These are phyloP conservation scores for Acrocephalus scirpaceus DNA, from an alignment of 2,797 vertebrate genomes.

Conservation along the genomic window DNA sequence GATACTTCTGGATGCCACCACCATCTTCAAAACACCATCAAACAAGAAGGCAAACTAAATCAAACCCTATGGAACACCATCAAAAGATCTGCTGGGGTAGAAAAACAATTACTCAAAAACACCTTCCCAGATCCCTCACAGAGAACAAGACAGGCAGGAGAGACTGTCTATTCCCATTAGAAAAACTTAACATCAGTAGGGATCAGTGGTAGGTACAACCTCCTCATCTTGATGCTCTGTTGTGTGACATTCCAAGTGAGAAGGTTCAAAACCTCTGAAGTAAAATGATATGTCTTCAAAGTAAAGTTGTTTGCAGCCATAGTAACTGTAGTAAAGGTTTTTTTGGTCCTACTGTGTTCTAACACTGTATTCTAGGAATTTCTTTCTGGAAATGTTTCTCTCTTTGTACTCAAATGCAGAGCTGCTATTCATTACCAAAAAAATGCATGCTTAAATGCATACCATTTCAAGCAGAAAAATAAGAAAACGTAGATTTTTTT, in stretches of 20 bases:
- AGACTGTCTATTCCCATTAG: not conserved
- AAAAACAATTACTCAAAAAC: not conserved
- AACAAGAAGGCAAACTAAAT: not conserved
- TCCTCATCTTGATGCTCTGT: not conserved
- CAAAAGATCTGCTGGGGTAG: not conserved
- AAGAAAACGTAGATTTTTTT: not conserved
- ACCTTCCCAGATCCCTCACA: not conserved
- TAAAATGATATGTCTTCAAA: not conserved
- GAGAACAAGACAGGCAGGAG: not conserved
- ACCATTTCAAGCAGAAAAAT: slow-evolving; percentile 28
- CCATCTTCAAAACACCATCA: not conserved
- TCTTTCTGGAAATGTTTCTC: not conserved
- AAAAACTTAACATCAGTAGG: not conserved
- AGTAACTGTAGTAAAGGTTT: not conserved
- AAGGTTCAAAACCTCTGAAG: not conserved
- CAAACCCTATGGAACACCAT: not conserved
- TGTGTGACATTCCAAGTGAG: not conserved
- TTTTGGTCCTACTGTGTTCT: not conserved
- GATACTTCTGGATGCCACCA: not conserved
- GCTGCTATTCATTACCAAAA: slow-evolving; percentile 31
- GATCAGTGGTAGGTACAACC: not conserved
- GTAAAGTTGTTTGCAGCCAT: not conserved
- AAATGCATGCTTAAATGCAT: not conserved
- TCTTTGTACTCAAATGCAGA: not conserved
- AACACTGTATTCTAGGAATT: not conserved